Conservation (phyloP, 2,113 vertebrate species). For the Smithornis capensis region DNA sequence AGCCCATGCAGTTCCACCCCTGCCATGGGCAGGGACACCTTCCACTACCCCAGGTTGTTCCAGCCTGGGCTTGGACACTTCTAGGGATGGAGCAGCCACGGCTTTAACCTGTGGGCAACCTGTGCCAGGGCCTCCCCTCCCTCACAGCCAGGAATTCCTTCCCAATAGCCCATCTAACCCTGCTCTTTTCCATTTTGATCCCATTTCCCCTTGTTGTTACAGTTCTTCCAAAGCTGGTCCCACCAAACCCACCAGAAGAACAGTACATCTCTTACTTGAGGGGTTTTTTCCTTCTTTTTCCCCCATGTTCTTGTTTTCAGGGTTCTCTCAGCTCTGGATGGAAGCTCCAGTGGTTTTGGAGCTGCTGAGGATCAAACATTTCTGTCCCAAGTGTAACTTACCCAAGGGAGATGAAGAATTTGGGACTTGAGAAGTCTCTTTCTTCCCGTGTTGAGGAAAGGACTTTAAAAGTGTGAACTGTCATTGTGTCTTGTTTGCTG, state of each 20-base stretch:
- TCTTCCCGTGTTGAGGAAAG: not conserved
- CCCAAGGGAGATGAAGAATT: not conserved
- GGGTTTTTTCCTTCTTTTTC: accelerated
- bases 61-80: not conserved
- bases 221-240: not conserved
- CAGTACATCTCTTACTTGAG: too few species aligned
- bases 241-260: not conserved
- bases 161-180: not conserved
- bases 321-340: not conserved
- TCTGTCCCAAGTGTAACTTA: not conserved
- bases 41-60: accelerated
- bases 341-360: not conserved
- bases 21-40: not conserved
- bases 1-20: not conserved
- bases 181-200: not conserved
- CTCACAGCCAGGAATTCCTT: not conserved
- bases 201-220: not conserved
- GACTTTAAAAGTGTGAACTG: not conserved
- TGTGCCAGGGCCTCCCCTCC: not conserved
- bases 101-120: not conserved
- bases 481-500: not conserved
- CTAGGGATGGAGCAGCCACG: not conserved
- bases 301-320: accelerated
- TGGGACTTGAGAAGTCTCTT: not conserved
- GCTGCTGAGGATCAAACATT: not conserved